A percentile compares a stretch with the other conserved stretches of the same genome.
These are phyloP conservation scores for Mormyrus iriodes DNA, from an alignment of 2,113 vertebrate genomes.

Conservation along the genomic window DNA sequence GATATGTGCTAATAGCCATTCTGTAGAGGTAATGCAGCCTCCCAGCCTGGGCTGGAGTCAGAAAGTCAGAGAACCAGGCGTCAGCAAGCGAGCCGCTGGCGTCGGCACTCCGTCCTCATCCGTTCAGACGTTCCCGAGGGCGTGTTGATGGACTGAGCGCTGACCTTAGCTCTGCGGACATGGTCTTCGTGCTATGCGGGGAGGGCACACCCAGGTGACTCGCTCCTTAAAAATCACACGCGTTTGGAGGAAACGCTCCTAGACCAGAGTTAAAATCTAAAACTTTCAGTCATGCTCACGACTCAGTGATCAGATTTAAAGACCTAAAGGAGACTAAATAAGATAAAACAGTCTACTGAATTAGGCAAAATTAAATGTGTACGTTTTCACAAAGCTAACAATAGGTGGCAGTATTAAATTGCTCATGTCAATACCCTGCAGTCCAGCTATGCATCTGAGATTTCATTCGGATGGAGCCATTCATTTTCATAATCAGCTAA, in stretches of 20 bases:
- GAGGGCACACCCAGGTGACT: background rate
- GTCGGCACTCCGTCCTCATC: constrained; percentile 47
- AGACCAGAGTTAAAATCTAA: background rate
- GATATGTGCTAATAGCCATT: constrained; percentile 33
- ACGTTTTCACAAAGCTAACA: constrained; percentile 31
- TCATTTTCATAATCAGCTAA: background rate
- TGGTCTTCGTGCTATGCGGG: background rate
- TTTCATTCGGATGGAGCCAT: background rate
- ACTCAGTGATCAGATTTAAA: background rate
- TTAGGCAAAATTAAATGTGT: background rate
- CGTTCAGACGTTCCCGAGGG: background rate
- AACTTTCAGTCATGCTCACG: background rate
- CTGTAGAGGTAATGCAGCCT: constrained; percentile 16
- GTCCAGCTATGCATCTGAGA: background rate
- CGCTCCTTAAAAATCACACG: background rate
- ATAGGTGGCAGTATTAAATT: constrained; percentile 61
- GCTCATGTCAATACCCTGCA: constrained; percentile 15
- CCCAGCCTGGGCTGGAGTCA: constrained; percentile 36
- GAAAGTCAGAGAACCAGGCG: constrained; percentile 48
- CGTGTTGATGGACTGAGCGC: background rate
- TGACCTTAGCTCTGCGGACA: background rate
- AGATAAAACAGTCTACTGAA: background rate
- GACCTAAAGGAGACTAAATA: background rate
- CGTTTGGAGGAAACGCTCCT: background rate
- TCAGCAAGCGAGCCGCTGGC: constrained; percentile 49